Evolutionary conservation across 2,888 invertebrate species (phyloP).

Genomic region (Ditylenchus weischeri): DNA sequence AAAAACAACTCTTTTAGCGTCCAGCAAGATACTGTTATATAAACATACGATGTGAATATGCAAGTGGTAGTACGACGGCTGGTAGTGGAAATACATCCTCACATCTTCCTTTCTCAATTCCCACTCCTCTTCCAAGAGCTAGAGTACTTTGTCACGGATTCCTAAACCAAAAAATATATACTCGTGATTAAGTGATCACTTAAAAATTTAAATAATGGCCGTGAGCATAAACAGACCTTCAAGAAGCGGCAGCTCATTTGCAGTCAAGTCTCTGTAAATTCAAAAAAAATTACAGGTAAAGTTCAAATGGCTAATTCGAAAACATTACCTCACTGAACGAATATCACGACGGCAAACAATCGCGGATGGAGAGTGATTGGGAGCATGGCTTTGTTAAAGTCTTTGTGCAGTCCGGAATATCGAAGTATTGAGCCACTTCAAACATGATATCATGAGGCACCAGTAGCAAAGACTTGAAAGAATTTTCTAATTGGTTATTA

Average conservation of each 20-base stretch:
- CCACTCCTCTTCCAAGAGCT: constrained; percentile 75
- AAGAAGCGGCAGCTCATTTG: no score
- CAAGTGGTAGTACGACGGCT: constrained; percentile 41
- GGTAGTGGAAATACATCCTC: constrained; percentile 42
- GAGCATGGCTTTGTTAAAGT: no score
- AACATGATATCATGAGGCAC: no score
- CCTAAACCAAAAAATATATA: constrained; percentile 58
- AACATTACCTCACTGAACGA: constrained; percentile 71
- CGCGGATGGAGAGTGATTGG: no score
- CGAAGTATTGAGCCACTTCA: no score
- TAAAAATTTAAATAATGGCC: not conserved
- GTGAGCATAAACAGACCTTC: constrained; percentile 62
- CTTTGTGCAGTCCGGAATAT: no score
- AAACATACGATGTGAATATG: constrained; percentile 31
- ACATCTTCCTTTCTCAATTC: constrained; percentile 69
- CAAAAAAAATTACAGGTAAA: not conserved
- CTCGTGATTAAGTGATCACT: no score
- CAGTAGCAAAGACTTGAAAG: no score
- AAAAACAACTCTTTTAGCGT: not conserved
- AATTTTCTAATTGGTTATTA: no score
- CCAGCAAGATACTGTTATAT: no score
- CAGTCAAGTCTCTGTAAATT: constrained; percentile 69
- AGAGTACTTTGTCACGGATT: constrained; percentile 74
- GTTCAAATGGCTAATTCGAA: not conserved
- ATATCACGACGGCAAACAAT: constrained; percentile 74